Evolutionary conservation across 2,797 vertebrate genomes (phyloP), one percentile per base, ranked within the genome.

Genomic region (Leptodactylus fallax): DNA sequence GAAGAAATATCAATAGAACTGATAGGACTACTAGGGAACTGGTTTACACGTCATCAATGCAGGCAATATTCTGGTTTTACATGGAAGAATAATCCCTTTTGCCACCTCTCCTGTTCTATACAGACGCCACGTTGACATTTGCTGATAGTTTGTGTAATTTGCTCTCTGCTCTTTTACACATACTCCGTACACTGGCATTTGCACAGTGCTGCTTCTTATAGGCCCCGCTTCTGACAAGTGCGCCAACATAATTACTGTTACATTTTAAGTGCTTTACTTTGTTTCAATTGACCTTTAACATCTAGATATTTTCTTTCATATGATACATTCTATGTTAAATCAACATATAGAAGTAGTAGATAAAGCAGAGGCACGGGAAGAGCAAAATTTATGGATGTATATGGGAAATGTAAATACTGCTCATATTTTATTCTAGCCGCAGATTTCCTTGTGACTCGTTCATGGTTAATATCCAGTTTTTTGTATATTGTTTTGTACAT

Each of bases 201-300:
- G 51, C 67, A 85, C 83, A 85, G 56, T 49, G 58, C 60, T 55
- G 65, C 19, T 25, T 76, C 55, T 23, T 74, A 23, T 76, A 58
- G 71, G 71, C 47, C 47, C 71, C 14, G 71, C 19, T 85, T 36
- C 83, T 85, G 71, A 76, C 71, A 77, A 77, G 55, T 16, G 21
- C 83, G 9, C n/a, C 83, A 7, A 11, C n/a, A 27, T 63, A 76
- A 85, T 85, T 85, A 85, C 83, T 77, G 25, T 85, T 85, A 47
- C 71, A 85, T 36, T 77, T 85, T 25, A 77, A 85, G 56, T 60
- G 14, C 36, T 85, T 74, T 61, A 76, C 55, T 74, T 85, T 61
- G 58, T 77, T 76, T 11, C 56, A 61, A 61, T 76, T 85, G 83
- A 58, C 83, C 71, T 85, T 85, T 25, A 61, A 60, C 56, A 85